Conservation (phyloP, 2,797 vertebrate genomes). For the Chrysocyon brachyurus region DNA sequence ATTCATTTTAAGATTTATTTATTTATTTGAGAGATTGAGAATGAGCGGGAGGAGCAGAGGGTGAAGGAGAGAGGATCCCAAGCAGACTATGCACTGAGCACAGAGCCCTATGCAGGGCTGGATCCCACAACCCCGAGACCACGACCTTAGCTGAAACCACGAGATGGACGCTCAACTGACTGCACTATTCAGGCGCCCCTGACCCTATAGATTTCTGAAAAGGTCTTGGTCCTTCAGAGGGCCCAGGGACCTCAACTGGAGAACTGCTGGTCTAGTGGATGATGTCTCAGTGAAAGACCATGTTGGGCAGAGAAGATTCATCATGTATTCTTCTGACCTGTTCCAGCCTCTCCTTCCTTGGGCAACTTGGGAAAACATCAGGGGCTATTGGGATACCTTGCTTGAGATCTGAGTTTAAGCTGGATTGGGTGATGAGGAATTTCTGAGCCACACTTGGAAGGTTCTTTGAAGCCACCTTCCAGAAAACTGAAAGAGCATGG, state of each 20-base stretch:
- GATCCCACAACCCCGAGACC: too few species aligned
- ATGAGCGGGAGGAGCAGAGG: too few species aligned
- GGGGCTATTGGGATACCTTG: background rate
- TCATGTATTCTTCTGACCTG: too few species aligned
- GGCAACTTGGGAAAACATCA: background rate
- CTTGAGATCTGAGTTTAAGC: background rate
- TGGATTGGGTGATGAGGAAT: background rate
- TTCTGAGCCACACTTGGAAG: background rate
- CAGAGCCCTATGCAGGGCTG: too few species aligned
- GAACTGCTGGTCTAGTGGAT: background rate
- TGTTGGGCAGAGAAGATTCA: background rate
- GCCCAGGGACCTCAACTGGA: background rate
- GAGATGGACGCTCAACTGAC: too few species aligned
- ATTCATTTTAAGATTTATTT: too few species aligned
- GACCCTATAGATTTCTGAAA: background rate
- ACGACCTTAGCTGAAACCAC: too few species aligned
- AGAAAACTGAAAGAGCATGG: background rate
- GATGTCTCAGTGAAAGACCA: background rate
- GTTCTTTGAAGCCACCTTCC: background rate
- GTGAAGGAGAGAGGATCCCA: too few species aligned
- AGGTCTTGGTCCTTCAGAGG: background rate
- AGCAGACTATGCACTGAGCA: too few species aligned
- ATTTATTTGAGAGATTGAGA: too few species aligned
- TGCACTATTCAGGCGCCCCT: background rate
- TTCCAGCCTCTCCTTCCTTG: background rate